phyloP scores from a whole-genome alignment of 2,888 invertebrate genomes.

The Noctua janthina region DNA sequence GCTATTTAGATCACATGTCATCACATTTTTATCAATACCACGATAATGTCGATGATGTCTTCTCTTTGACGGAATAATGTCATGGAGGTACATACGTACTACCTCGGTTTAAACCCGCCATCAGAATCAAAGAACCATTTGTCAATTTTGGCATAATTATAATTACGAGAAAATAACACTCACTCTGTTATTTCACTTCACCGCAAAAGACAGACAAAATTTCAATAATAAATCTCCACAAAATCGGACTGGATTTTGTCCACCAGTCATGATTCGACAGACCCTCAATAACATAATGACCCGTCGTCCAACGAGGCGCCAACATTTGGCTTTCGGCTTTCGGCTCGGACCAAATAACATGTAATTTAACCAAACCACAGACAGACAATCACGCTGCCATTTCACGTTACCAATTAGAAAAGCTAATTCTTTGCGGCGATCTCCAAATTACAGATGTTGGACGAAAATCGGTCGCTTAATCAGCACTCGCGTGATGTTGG shows the following conservation, averaged over 20 bases:
- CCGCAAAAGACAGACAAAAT: slow-evolving; percentile 46
- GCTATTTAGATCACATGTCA: neutral
- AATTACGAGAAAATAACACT: slow-evolving; percentile 30
- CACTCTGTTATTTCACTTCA: slow-evolving; percentile 41
- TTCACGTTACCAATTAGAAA: slow-evolving; percentile 72
- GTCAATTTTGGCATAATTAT: slow-evolving; percentile 20
- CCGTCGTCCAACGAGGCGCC: slow-evolving; percentile 86
- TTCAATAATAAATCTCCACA: slow-evolving; percentile 55
- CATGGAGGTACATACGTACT: neutral
- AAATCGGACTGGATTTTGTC: slow-evolving; percentile 76
- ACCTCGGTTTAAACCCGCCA: neutral
- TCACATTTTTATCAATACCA: neutral
- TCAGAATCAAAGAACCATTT: slow-evolving; percentile 17
- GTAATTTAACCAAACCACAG: slow-evolving; percentile 83
- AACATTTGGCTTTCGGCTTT: slow-evolving; percentile 82
- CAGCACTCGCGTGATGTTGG: slow-evolving; percentile 67
- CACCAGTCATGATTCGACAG: slow-evolving; percentile 75
- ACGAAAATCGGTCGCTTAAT: slow-evolving; percentile 70
- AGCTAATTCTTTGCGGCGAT: slow-evolving; percentile 70
- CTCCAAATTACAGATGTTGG: slow-evolving; percentile 71
- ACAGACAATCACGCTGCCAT: slow-evolving; percentile 79
- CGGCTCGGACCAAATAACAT: slow-evolving; percentile 80
- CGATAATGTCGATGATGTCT: neutral
- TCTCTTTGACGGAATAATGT: neutral
- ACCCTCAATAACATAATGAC: slow-evolving; percentile 84